Evolutionary conservation across 1,140 invertebrate genomes (phyloP).

Genomic region (Zelostemma sp.): DNA sequence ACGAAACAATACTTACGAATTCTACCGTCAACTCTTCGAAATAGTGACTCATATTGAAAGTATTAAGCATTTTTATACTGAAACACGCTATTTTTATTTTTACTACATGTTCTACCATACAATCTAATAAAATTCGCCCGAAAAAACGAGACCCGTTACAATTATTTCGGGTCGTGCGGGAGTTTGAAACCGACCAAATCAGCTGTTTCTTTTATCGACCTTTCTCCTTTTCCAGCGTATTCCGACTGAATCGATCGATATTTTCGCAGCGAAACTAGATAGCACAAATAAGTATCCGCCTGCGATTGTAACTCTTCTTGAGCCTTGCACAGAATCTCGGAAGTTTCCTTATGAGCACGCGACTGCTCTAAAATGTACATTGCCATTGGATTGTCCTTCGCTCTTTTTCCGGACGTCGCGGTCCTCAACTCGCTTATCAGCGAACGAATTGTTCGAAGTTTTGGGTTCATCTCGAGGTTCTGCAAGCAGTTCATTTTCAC

Average conservation of each 20-base stretch:
- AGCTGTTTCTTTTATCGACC: conserved; percentile 81
- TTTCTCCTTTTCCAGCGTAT: conserved; percentile 83
- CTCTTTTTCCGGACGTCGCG: conserved; percentile 66
- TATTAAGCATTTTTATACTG: too few species aligned
- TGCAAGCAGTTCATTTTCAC: conserved; percentile 51
- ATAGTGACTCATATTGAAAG: too few species aligned
- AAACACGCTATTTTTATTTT: too few species aligned
- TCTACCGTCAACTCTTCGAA: too few species aligned
- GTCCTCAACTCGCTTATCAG: conserved; percentile 75
- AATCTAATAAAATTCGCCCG: too few species aligned
- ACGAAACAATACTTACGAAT: too few species aligned
- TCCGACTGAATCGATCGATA: conserved; percentile 79
- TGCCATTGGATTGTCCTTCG: conserved; percentile 73
- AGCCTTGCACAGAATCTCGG: conserved; percentile 84
- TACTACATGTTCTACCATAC: too few species aligned
- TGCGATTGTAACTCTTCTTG: conserved; percentile 80
- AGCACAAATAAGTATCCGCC: conserved; percentile 81
- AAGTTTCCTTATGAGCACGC: conserved; percentile 80
- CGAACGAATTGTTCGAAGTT: conserved; percentile 70
- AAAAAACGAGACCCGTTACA: not conserved
- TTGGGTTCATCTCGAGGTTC: conserved; percentile 67
- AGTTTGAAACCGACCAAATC: conserved; percentile 87
- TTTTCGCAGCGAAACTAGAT: conserved; percentile 76
- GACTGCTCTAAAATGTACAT: conserved; percentile 81
- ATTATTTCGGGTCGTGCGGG: conserved; percentile 82